Base-by-base conservation (phyloP, 1,140 invertebrate genomes). In the Heliconius congener region DNA sequence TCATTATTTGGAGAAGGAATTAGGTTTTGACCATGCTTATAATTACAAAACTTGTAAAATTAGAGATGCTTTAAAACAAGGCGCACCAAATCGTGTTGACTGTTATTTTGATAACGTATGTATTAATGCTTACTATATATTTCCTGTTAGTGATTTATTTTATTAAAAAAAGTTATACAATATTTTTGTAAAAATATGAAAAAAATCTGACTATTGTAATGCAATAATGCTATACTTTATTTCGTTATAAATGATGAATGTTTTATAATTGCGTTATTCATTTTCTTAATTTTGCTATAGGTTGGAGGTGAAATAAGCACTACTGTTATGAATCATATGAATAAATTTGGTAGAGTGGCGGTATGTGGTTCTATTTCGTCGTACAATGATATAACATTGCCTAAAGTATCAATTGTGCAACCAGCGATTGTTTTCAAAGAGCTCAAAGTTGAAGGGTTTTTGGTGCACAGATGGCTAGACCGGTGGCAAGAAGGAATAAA, bases 91-190 rank as follows among this genome's bases (percentile, higher is more conserved):
- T 18, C 96, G 96, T 50, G 90, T 97, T 2, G 96, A 97, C 83
- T 96, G 96, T 81, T 97, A 97, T 85, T 97, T 97, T 91, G 97
- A 97, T 85, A 97, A 97, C 91, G 97, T 97, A 93, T 85, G 74
- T 78, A 78, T 34, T 57, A 30, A 57, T 11, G 2, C 6, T 19
- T 52, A 52, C 18, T 19, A 19, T 19, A 0, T 0, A 52, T 19
- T 19, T 52, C 18, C 19, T 9, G 23, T 23, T 23, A 23, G 23
- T 23, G 23, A 23, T 23, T 23, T 23, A 23, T 23, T 23, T 23
- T 23, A 23, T 23, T 23, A 23, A 23, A 23, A 23, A 23, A 23
- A 23, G 23, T 23, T 23, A 0, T 23, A 23, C 23, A 23, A 23
- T 23, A 23, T 23, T 23, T 23, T 23, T 23, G 23, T 23, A 23